A percentile compares a stretch with the other conserved stretches of the same genome.
Conservation (phyloP, 2,797 vertebrate genomes). For the Cirrhinus mrigala region DNA sequence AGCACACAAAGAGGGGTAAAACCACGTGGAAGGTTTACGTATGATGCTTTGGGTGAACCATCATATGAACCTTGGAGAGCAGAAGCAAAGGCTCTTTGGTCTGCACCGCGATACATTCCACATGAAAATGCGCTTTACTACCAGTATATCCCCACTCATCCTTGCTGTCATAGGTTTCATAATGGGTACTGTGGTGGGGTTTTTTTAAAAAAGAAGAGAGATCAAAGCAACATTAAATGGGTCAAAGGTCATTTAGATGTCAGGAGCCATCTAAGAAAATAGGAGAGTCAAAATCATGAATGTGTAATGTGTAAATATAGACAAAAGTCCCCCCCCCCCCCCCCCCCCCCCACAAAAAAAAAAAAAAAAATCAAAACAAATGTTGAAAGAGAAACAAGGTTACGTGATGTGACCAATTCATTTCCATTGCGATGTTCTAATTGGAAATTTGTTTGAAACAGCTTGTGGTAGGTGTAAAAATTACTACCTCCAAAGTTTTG, state of each 20-base stretch:
- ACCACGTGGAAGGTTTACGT: neutral
- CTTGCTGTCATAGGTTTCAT: neutral
- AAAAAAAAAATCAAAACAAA: neutral
- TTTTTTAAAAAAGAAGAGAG: no score
- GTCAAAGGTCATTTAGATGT: no score
- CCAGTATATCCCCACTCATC: neutral
- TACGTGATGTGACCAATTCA: neutral
- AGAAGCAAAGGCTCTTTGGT: neutral
- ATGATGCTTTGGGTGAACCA: neutral
- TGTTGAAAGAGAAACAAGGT: no score
- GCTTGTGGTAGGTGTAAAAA: neutral
- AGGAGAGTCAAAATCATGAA: no score
- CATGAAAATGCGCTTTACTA: no score
- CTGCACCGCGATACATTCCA: neutral
- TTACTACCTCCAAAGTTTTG: neutral
- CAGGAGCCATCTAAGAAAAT: no score
- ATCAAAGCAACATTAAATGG: no score
- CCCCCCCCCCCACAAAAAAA: no score
- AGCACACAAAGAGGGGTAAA: neutral
- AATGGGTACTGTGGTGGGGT: neutral
- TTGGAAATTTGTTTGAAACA: neutral
- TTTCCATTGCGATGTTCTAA: neutral
- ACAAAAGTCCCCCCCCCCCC: no score
- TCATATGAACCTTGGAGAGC: neutral
- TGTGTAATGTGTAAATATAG: no score